Evolutionary conservation across 2,797 vertebrate species (phyloP).

Genomic region (Scolopax bukidnonensis): DNA sequence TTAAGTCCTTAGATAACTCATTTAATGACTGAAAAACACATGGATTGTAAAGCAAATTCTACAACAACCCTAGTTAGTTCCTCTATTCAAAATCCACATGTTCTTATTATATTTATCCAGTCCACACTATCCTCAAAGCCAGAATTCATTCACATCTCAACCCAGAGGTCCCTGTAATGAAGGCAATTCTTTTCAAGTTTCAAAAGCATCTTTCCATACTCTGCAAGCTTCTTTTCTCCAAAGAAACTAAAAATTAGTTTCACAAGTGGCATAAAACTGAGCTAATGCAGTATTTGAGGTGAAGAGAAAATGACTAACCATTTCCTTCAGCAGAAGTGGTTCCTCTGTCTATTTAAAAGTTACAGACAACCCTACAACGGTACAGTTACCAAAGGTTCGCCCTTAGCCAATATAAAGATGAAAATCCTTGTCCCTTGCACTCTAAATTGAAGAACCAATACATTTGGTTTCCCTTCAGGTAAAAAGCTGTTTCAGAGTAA

Average conservation of each 20-base stretch:
- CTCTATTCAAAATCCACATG: not conserved
- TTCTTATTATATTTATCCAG: not conserved
- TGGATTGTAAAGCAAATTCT: not conserved
- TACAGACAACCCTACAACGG: not conserved
- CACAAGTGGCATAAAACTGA: not conserved
- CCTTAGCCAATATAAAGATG: not conserved
- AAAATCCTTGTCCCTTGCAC: not conserved
- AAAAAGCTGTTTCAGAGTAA: not conserved
- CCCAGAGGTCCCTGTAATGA: not conserved
- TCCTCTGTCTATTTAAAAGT: not conserved
- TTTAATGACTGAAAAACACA: not conserved
- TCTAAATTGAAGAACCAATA: not conserved
- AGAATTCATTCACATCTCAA: not conserved
- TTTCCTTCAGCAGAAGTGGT: not conserved
- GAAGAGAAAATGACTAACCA: not conserved
- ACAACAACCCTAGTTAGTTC: not conserved
- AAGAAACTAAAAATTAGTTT: not conserved
- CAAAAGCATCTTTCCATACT: not conserved
- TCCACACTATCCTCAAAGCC: not conserved
- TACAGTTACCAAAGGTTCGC: not conserved
- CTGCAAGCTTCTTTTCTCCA: not conserved
- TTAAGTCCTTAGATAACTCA: not conserved
- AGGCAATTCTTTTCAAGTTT: not conserved
- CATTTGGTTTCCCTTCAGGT: not conserved
- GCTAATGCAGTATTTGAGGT: not conserved